phyloP scores from a whole-genome alignment of 2,113 vertebrate species.

The Chaenogobius annularis region DNA sequence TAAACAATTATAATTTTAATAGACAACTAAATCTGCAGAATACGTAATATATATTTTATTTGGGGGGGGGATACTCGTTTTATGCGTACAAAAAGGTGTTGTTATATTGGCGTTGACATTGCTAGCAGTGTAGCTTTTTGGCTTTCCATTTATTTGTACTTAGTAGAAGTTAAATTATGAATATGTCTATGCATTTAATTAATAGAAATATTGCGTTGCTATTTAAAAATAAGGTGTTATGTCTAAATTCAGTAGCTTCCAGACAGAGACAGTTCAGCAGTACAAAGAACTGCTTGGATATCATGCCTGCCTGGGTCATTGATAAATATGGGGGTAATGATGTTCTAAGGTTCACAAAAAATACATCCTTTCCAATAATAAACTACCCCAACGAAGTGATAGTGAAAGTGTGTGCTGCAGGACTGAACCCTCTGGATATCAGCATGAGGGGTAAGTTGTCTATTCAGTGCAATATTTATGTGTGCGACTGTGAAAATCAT shows the following conservation, averaged over 20 bases:
- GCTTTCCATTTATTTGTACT: neutral
- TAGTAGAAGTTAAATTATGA: constrained; percentile 38
- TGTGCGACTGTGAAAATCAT: neutral
- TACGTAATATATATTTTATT: neutral
- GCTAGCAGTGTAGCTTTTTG: neutral
- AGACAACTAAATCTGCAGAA: neutral
- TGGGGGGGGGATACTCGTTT: neutral
- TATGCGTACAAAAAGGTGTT: neutral
- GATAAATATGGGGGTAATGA: constrained; percentile 89
- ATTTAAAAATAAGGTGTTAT: neutral
- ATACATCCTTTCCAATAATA: constrained; percentile 84
- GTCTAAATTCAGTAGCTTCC: neutral
- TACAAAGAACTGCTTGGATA: constrained; percentile 49
- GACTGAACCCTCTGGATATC: constrained; percentile 91
- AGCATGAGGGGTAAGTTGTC: constrained; percentile 93
- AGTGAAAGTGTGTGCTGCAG: constrained; percentile 88
- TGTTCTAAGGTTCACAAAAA: constrained; percentile 83
- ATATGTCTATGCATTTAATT: constrained; percentile 20
- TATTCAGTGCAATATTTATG: neutral
- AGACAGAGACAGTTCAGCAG: constrained; percentile 65
- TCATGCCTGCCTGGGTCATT: constrained; percentile 95
- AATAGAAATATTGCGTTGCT: constrained; percentile 24
- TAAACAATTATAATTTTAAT: neutral
- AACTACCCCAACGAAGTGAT: constrained; percentile 92
- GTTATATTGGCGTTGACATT: neutral